A percentile compares a stretch with the other conserved stretches of the same genome.
phyloP scores from a whole-genome alignment of 2,888 invertebrate genomes.

The Xestoiulus laeticollis region DNA sequence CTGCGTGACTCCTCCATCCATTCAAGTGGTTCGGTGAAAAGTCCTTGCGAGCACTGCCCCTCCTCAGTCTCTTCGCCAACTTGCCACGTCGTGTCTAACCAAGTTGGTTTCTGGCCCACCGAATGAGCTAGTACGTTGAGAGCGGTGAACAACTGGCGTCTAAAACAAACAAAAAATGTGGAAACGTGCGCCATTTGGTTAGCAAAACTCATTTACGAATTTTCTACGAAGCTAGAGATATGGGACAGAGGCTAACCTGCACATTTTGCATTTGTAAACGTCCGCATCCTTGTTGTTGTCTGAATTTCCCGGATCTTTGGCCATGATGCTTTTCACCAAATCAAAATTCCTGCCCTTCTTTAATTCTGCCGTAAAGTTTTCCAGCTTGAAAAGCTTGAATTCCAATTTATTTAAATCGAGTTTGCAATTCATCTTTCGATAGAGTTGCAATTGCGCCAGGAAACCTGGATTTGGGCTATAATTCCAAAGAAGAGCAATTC shows the following conservation, averaged over 20 bases:
- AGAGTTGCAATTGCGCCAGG: constrained; percentile 79
- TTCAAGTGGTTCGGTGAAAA: constrained; percentile 87
- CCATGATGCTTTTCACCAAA: constrained; percentile 72
- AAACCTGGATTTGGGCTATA: constrained; percentile 82
- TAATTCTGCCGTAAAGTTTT: constrained; percentile 61
- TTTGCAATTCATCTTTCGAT: constrained; percentile 78
- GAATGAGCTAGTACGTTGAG: constrained; percentile 80
- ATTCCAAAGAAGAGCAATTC: not conserved
- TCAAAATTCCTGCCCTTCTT: constrained; percentile 53
- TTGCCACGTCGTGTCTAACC: constrained; percentile 65
- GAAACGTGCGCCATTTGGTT: not conserved
- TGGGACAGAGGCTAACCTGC: constrained; percentile 66
- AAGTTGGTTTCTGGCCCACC: constrained; percentile 68
- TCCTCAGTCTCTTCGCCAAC: constrained; percentile 62
- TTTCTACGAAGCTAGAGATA: not conserved
- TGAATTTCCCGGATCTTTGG: constrained; percentile 78
- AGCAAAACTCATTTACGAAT: not conserved
- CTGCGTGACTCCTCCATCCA: constrained; percentile 85
- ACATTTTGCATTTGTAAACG: constrained; percentile 84
- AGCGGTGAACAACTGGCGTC: constrained; percentile 78
- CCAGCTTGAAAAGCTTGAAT: constrained; percentile 78
- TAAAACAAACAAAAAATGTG: constrained; percentile 52
- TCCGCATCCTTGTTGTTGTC: constrained; percentile 78
- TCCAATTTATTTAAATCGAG: constrained; percentile 75
- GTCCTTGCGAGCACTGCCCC: constrained; percentile 75